phyloP scores from a whole-genome alignment of 2,888 invertebrate genomes.

The Drosophila anomelani region DNA sequence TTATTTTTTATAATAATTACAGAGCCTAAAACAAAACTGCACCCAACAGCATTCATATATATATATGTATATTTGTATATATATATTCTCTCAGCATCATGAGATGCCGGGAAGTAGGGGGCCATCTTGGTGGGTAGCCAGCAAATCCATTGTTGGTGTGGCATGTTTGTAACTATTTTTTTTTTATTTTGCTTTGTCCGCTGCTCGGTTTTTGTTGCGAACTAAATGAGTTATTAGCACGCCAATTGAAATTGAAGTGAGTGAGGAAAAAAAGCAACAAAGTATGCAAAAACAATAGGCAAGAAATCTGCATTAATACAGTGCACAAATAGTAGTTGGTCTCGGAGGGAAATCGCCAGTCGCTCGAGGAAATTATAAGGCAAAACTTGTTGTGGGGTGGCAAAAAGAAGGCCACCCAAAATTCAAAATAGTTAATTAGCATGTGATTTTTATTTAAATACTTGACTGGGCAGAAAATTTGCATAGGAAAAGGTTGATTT shows the following conservation, averaged over 20 bases:
- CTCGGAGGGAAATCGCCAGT: slow-evolving; percentile 38
- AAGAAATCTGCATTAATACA: slow-evolving; percentile 43
- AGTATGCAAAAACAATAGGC: slow-evolving; percentile 43
- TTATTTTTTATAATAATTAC: slow-evolving; percentile 81
- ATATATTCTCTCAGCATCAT: slow-evolving; percentile 15
- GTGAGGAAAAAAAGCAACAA: slow-evolving; percentile 31
- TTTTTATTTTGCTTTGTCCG: slow-evolving; percentile 5
- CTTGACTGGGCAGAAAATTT: slow-evolving; percentile 7
- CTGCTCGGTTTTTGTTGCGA: slow-evolving; percentile 64
- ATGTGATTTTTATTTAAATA: slow-evolving; percentile 28
- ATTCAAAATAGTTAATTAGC: slow-evolving; percentile 39
- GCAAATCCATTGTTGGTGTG: slow-evolving; percentile 46
- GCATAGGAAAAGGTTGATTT: slow-evolving; percentile 3
- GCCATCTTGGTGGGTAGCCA: slow-evolving; percentile 42
- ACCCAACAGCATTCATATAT: slow-evolving; percentile 35
- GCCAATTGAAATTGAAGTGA: slow-evolving; percentile 80
- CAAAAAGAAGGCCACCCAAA: slow-evolving; percentile 49
- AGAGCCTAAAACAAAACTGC: slow-evolving; percentile 56
- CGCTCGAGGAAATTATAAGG: slow-evolving; percentile 39
- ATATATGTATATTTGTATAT: slow-evolving; percentile 20
- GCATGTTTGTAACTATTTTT: slow-evolving; percentile 51
- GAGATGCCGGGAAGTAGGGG: slow-evolving; percentile 9
- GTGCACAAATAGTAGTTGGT: slow-evolving; percentile 14
- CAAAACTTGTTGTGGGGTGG: slow-evolving; percentile 12
- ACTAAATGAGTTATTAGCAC: slow-evolving; percentile 84